Base-by-base conservation (phyloP, 2,797 vertebrate species). In the Platyrinchus mystaceus region DNA sequence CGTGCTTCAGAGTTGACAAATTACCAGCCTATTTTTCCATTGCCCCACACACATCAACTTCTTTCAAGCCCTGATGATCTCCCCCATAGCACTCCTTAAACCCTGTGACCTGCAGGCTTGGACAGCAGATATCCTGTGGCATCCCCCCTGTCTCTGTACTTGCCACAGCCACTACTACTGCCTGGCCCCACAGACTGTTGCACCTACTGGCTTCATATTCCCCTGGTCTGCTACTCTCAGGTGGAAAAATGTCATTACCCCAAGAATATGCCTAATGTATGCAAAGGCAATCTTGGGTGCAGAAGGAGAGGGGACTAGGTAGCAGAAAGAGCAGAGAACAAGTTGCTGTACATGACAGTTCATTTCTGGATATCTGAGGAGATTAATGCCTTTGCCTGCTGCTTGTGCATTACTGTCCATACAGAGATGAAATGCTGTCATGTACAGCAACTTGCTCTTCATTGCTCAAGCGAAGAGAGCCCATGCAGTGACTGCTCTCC, bases 341-440 rank as follows among this genome's bases (percentile, higher is more conserved):
- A 91, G 94, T 76, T 95, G 79, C 77, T 85, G 68, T 76, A 96
- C 87, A 90, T 87, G 92, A 94, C 96, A 96, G 82, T 84, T 96
- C 77, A 93, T 96, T 96, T 96, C 89, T 96, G 93, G 90, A 94
- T 81, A 96, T 80, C 74, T 68, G 68, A 87, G 75, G 76, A 97
- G 95, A 97, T 96, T 85, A 96, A 96, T 96, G 93, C 66, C 83
- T 92, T 94, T 6, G 30, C 78, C 94, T 93, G 84, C 90, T 74
- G 85, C 94, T 95, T 43, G 1, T 96, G 89, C 85, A 73, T 91
- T 97, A 93, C 93, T 92, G 87, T 96, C 79, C 67, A 63, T 26
- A 92, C 74, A 89, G 80, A 97, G 93, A 95, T 94, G 94, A 95
- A 95, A 94, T 63, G 87, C 71, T 94, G 93, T 96, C 92, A 94